Evolutionary conservation across 2,113 vertebrate species (phyloP), one percentile per base, ranked within the genome.

Genomic region (Apodemus speciosus): DNA sequence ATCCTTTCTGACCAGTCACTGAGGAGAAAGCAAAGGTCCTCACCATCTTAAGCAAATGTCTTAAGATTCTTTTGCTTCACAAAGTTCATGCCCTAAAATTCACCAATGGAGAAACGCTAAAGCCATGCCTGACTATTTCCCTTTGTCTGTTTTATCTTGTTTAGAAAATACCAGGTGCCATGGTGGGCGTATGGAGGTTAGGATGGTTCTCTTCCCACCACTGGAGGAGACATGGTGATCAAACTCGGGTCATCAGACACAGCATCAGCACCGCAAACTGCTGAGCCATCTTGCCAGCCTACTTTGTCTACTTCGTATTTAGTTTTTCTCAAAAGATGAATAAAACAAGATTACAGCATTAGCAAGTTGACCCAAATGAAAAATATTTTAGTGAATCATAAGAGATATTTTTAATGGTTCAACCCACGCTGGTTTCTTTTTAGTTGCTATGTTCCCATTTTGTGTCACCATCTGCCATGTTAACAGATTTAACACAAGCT

Each of bases 381-480:
- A 95, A 95, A 73, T 51, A 96, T 51, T 92, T 94, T 79, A 56
- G 91, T 94, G 94, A 97, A 72, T 92, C 90, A 92, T 30, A 90
- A 90, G 27, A 93, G 89, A 69, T 92, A 96, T 94, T 94, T 97
- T 95, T 58, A 94, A 94, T 92, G 91, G 81, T 43, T 96, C 92
- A 95, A 94, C 92, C 69, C 60, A 83, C 66, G 89, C 0, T 92
- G 71, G 88, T 90, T 94, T 94, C 71, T 95, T 96, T 94, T 93
- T 92, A 93, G 92, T 51, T 93, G 81, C 92, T 68, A 64, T 11
- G 43, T 92, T 96, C 91, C 83, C 68, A 93, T 95, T 96, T 96
- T 96, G 86, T 85, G 68, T 68, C 72, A 56, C 95, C 96, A 96
- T 97, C 95, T 96, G 96, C 85, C 92, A 53, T 73, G 92, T 66